Conservation (phyloP, 1,140 invertebrate species). For the Drosophila bifasciata region DNA sequence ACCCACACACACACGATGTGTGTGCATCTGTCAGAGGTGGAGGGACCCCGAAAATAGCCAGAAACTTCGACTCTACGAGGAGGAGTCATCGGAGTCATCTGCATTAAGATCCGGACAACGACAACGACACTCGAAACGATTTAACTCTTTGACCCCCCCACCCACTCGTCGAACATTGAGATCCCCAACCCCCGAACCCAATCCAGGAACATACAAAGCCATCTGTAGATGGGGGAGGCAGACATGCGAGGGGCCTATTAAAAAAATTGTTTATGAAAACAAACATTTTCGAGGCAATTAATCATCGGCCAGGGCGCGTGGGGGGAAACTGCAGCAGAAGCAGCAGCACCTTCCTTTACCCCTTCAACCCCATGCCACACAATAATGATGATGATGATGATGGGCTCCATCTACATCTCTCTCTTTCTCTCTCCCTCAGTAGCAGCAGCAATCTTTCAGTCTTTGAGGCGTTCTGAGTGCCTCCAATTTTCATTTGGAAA, state of each 20-base stretch:
- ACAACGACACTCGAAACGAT: conserved; percentile 71
- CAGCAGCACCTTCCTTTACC: conserved; percentile 7
- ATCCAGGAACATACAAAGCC: too few species aligned
- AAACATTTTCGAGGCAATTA: conserved; percentile 77
- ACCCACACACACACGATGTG: too few species aligned
- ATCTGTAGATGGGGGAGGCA: conserved; percentile 7
- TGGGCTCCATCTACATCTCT: conserved; percentile 67
- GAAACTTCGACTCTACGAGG: background rate
- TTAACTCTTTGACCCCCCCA: conserved; percentile 80
- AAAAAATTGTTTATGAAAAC: conserved; percentile 83
- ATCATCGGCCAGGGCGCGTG: conserved; percentile 71
- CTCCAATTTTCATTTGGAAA: conserved; percentile 58
- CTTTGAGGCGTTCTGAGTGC: conserved; percentile 38
- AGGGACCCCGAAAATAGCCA: conserved; percentile 48
- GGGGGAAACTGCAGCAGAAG: conserved; percentile 49
- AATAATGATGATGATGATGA: conserved; percentile 44
- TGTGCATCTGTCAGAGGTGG: conserved; percentile 63
- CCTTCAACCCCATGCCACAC: conserved; percentile 12
- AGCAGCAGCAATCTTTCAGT: conserved; percentile 8
- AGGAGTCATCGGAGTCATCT: conserved; percentile 64
- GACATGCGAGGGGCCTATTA: conserved; percentile 67
- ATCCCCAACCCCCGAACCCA: background rate
- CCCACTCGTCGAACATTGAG: conserved; percentile 27
- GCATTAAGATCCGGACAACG: conserved; percentile 70
- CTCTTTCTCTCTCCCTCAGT: conserved; percentile 24